Conservation (phyloP, 2,113 vertebrate genomes). For the Pithys albifrons region DNA sequence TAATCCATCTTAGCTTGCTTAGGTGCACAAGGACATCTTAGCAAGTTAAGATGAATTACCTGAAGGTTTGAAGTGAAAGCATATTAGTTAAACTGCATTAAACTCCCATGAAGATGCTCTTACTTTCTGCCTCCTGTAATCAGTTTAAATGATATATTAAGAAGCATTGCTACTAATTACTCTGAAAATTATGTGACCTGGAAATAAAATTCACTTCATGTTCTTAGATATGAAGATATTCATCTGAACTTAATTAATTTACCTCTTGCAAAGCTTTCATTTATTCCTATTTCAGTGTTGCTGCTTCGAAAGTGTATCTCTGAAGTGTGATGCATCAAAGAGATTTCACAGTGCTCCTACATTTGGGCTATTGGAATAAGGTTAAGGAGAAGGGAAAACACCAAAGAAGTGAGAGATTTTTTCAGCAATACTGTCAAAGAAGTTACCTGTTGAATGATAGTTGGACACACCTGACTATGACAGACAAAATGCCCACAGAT, state of each 20-base stretch:
- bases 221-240: background rate
- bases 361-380: background rate
- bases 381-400: background rate
- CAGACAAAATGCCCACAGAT: background rate
- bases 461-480: background rate
- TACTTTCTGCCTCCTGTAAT: conserved; percentile 27
- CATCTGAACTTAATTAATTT: background rate
- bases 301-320: background rate
- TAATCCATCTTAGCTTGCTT: background rate
- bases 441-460: background rate
- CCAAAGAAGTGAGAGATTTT: background rate
- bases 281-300: background rate
- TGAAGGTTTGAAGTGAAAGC: conserved; percentile 11
- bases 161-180: conserved; percentile 38
- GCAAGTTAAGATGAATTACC: conserved; percentile 15
- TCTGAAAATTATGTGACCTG: conserved; percentile 19
- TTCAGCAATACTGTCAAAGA: background rate
- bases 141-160: conserved; percentile 40
- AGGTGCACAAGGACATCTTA: background rate
- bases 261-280: background rate
- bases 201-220: conserved; percentile 23
- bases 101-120: background rate
- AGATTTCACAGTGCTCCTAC: background rate
- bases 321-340: background rate
- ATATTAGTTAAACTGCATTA: conserved; percentile 35